Percentiles rank a stretch among this genome's conserved stretches.
These are phyloP conservation scores for Cotesia typhae DNA, from an alignment of 1,140 invertebrate genomes.

Conservation along the genomic window DNA sequence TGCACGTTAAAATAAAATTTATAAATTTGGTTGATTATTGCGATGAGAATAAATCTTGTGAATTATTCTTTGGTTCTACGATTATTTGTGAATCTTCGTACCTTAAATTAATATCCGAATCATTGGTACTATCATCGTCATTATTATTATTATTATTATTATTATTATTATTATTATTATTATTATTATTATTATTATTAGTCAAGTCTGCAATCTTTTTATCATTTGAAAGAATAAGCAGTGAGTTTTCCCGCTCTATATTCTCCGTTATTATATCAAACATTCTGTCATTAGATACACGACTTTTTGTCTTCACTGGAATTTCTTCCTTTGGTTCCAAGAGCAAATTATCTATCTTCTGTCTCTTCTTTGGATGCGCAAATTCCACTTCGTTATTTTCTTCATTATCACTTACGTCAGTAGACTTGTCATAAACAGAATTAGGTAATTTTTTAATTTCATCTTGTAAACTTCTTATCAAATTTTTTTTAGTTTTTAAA, in stretches of 20 bases:
- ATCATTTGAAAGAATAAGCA: too few relatives aligned
- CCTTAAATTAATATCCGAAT: not conserved
- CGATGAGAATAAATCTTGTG: constrained; percentile 36
- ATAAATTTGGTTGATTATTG: constrained; percentile 9
- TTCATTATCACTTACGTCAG: constrained; percentile 27
- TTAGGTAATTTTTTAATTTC: not conserved
- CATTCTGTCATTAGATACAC: too few relatives aligned
- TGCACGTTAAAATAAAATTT: not conserved
- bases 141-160: not conserved
- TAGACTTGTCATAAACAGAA: constrained; percentile 17
- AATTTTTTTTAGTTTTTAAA: constrained; percentile 34
- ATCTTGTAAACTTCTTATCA: constrained; percentile 27
- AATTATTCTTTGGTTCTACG: constrained; percentile 17
- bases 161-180: too few relatives aligned
- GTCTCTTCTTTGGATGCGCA: not conserved
- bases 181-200: not conserved
- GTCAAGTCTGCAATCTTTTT: too few relatives aligned
- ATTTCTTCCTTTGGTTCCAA: too few relatives aligned
- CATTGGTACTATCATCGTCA: not conserved
- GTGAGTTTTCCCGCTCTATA: too few relatives aligned
- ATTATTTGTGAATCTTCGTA: not conserved
- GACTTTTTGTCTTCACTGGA: too few relatives aligned
- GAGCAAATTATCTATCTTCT: too few relatives aligned
- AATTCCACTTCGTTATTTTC: not conserved
- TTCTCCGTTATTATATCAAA: too few relatives aligned